A percentile compares a stretch with the other conserved stretches of the same genome.
phyloP scores from a whole-genome alignment of 1,140 invertebrate genomes.

The Spodoptera frugiperda region DNA sequence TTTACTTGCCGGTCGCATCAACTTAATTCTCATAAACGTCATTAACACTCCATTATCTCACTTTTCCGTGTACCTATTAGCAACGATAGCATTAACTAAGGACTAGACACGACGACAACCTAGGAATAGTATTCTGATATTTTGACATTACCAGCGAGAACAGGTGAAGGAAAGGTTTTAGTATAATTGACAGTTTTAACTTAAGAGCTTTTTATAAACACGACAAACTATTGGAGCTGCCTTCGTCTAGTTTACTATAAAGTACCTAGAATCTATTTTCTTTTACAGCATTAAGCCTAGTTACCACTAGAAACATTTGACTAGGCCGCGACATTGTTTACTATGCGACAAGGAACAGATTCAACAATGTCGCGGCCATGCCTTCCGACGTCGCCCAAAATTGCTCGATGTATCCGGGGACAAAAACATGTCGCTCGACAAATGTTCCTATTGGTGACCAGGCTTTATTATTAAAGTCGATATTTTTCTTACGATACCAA shows the following conservation, averaged over 20 bases:
- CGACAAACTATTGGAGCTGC: background rate
- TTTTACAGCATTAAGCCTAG: background rate
- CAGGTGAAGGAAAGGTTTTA: background rate
- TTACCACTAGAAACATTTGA: too few relatives aligned
- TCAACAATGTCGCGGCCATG: too few relatives aligned
- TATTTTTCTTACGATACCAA: background rate
- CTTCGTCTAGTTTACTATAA: too few relatives aligned
- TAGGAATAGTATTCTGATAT: background rate
- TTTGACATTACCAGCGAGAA: background rate
- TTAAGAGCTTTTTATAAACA: background rate
- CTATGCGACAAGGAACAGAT: too few relatives aligned
- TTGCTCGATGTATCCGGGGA: too few relatives aligned
- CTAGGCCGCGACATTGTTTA: too few relatives aligned
- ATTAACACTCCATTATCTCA: slow-evolving; percentile 11
- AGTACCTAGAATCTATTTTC: slow-evolving; percentile 5
- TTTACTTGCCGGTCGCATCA: too few relatives aligned
- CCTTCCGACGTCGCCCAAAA: too few relatives aligned
- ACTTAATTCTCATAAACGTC: too few relatives aligned
- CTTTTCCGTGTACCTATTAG: background rate
- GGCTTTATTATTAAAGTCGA: too few relatives aligned
- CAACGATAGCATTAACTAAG: slow-evolving; percentile 2
- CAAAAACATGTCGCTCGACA: too few relatives aligned
- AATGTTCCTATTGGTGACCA: too few relatives aligned
- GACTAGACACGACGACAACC: slow-evolving; percentile 20
- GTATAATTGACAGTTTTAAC: slow-evolving; percentile 33